phyloP scores from a whole-genome alignment of 2,888 invertebrate genomes.

The Campopleginae sp. region DNA sequence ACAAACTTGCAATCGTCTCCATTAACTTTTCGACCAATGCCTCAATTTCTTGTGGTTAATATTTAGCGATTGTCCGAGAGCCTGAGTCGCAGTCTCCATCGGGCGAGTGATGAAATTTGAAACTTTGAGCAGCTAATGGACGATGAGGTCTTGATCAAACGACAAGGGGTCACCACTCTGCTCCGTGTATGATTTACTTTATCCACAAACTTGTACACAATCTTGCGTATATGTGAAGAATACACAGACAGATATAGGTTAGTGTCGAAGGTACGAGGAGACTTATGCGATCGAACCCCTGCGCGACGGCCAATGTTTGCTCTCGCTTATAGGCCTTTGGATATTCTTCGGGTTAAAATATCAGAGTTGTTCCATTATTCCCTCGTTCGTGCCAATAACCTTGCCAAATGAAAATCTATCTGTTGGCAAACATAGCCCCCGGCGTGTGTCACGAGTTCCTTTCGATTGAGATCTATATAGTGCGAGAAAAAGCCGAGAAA shows the following conservation, averaged over 20 bases:
- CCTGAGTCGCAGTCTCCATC: neutral
- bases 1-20: neutral
- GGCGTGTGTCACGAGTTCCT: constrained; percentile 50
- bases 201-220: constrained; percentile 17
- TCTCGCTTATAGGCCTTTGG: constrained; percentile 54
- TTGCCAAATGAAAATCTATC: constrained; percentile 84
- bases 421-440: constrained; percentile 81
- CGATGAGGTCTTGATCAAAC: constrained; percentile 76
- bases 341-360: constrained; percentile 50
- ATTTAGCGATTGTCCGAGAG: neutral
- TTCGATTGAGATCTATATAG: constrained; percentile 37
- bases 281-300: constrained; percentile 56
- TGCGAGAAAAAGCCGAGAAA: constrained; percentile 40
- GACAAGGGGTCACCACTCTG: constrained; percentile 74
- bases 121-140: constrained; percentile 82
- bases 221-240: constrained; percentile 48
- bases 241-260: constrained; percentile 2
- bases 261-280: neutral
- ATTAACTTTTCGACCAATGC: neutral
- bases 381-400: constrained; percentile 82
- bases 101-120: constrained; percentile 79
- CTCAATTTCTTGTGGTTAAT: neutral
- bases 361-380: constrained; percentile 62
- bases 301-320: constrained; percentile 55
- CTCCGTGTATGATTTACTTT: constrained; percentile 25